phyloP scores from a whole-genome alignment of 2,888 invertebrate genomes.

The Eristalinus aeneus region DNA sequence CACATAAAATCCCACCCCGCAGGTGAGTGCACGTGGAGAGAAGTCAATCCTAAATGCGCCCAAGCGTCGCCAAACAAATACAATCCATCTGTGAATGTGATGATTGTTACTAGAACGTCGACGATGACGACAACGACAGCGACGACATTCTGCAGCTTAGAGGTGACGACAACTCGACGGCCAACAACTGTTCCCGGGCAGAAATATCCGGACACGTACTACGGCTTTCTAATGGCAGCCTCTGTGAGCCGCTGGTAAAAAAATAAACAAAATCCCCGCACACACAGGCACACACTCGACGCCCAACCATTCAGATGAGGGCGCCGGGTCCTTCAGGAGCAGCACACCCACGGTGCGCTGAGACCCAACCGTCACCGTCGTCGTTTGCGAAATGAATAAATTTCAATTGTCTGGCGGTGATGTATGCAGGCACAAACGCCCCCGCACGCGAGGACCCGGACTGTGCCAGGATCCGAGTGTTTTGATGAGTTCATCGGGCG shows the following conservation, averaged over 20 bases:
- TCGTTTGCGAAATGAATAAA: conserved; percentile 64
- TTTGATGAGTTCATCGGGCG: conserved; percentile 31
- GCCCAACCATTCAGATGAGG: not conserved
- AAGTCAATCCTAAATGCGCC: conserved; percentile 47
- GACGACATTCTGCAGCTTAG: conserved; percentile 35
- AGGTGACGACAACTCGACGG: conserved; percentile 34
- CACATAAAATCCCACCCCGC: conserved; percentile 46
- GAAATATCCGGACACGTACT: not conserved
- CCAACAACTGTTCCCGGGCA: conserved; percentile 12
- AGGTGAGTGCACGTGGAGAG: conserved; percentile 19
- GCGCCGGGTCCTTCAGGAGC: conserved; percentile 9
- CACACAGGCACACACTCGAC: not conserved
- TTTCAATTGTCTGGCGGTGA: conserved; percentile 68
- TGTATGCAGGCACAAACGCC: conserved; percentile 29
- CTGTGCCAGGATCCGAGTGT: conserved; percentile 10
- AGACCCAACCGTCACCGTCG: not conserved
- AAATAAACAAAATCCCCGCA: not conserved
- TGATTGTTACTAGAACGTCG: conserved; percentile 52
- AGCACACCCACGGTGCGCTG: conserved; percentile 15
- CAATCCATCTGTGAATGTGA: conserved; percentile 54
- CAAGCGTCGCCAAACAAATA: conserved; percentile 59
- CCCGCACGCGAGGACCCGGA: not conserved
- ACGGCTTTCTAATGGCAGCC: conserved; percentile 33
- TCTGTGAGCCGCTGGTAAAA: not conserved
- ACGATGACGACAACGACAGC: conserved; percentile 23